A percentile compares a stretch with the other conserved stretches of the same genome.
These are phyloP conservation scores for Vollenhovia emeryi DNA, from an alignment of 1,140 invertebrate species.

Conservation along the genomic window DNA sequence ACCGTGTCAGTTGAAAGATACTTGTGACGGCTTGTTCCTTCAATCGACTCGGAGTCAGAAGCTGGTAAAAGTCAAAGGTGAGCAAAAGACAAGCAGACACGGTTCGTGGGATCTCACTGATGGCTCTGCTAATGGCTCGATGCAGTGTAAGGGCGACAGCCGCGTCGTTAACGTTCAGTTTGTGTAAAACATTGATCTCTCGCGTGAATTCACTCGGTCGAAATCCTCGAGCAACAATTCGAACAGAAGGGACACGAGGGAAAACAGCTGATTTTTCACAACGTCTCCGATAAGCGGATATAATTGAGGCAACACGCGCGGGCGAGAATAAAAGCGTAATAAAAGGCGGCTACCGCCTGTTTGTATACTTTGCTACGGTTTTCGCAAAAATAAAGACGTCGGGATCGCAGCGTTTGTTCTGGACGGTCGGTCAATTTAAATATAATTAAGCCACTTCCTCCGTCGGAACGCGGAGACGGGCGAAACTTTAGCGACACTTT, in stretches of 20 bases:
- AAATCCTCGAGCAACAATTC: neutral
- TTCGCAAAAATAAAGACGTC: neutral
- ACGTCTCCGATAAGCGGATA: neutral
- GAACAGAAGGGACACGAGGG: neutral
- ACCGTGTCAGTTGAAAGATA: neutral
- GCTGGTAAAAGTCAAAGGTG: constrained; percentile 20
- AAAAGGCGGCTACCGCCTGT: neutral
- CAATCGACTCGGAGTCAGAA: constrained; percentile 9
- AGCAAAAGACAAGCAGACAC: constrained; percentile 45
- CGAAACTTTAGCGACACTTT: constrained; percentile 16
- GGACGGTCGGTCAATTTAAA: constrained; percentile 24
- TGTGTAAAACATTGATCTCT: neutral
- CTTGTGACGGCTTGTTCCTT: constrained; percentile 3
- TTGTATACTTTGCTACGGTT: neutral
- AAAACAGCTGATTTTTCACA: neutral
- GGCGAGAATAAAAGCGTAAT: neutral
- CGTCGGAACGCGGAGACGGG: neutral
- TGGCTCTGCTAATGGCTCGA: constrained; percentile 58
- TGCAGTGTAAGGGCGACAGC: constrained; percentile 40
- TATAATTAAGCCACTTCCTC: constrained; percentile 50
- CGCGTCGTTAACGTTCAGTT: constrained; percentile 46
- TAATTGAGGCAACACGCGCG: neutral
- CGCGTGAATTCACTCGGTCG: neutral
- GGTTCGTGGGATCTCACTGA: constrained; percentile 53
- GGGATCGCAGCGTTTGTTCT: neutral